These are phyloP conservation scores for Agrotis puta DNA, from an alignment of 2,888 invertebrate species.

Conservation along the genomic window DNA sequence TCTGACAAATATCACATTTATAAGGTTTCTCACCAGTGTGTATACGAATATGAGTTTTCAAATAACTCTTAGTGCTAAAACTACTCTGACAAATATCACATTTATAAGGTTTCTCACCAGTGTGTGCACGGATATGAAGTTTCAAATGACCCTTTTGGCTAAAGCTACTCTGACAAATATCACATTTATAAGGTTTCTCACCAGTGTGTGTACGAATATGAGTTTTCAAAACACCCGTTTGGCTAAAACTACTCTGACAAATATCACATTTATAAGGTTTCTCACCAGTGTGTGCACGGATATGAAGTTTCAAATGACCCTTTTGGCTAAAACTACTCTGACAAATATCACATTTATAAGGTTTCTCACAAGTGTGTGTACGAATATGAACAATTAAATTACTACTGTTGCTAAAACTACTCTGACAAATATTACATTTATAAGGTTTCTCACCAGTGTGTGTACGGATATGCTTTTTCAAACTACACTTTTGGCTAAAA, in stretches of 20 bases:
- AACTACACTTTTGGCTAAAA: neutral
- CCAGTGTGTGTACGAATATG: constrained; percentile 19
- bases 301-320: fast-evolving
- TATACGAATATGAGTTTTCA: too few relatives aligned
- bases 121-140: neutral
- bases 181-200: constrained; percentile 32
- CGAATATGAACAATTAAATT: fast-evolving
- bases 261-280: constrained; percentile 41
- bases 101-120: constrained; percentile 13
- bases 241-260: neutral
- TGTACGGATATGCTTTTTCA: constrained; percentile 10
- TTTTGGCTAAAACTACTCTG: neutral
- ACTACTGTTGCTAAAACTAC: fast-evolving
- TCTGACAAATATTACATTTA: constrained; percentile 40
- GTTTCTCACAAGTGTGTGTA: constrained; percentile 40
- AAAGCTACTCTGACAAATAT: neutral
- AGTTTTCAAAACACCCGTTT: fast-evolving
- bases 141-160: fast-evolving
- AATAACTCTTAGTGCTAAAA: too few relatives aligned
- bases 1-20: neutral
- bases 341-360: constrained; percentile 40
- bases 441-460: constrained; percentile 47
- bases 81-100: constrained; percentile 14
- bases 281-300: constrained; percentile 39
- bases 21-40: neutral